A percentile compares a stretch with the other conserved stretches of the same genome.
phyloP scores from a whole-genome alignment of 2,797 vertebrate genomes.

The Ctenosaura bakeri region DNA sequence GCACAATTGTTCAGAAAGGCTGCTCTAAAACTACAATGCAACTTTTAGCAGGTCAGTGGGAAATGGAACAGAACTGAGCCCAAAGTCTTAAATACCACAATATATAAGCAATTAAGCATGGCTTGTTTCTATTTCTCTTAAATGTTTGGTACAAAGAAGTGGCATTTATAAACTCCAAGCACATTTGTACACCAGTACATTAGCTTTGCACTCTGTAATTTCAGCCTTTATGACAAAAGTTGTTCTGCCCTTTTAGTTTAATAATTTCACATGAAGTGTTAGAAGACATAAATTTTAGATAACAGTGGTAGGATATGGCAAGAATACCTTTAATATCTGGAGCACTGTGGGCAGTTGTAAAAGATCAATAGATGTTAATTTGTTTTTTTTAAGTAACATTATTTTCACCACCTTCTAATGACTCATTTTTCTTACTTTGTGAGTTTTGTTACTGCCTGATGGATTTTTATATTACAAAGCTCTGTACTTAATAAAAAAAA shows the following conservation, averaged over 20 bases:
- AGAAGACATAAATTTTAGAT: conserved; percentile 21
- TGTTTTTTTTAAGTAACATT: conserved; percentile 11
- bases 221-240: conserved; percentile 22
- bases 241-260: not conserved
- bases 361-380: conserved; percentile 41
- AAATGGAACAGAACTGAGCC: not conserved
- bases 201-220: not conserved
- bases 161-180: not conserved
- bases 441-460: not conserved
- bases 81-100: not conserved
- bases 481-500: conserved; percentile 22
- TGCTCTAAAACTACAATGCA: not conserved
- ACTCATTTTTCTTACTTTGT: conserved; percentile 37
- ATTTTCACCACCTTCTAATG: conserved; percentile 14
- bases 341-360: conserved; percentile 1
- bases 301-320: not conserved
- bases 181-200: conserved; percentile 1
- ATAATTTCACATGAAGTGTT: conserved; percentile 5
- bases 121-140: not conserved
- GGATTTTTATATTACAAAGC: conserved; percentile 31
- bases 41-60: not conserved
- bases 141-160: not conserved
- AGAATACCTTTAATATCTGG: conserved; percentile 6
- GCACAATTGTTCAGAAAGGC: not conserved
- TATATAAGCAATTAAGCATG: not conserved